Evolutionary conservation across 2,888 invertebrate genomes (phyloP), one percentile per base, ranked within the genome.

Genomic region (Watsonalla cultraria): DNA sequence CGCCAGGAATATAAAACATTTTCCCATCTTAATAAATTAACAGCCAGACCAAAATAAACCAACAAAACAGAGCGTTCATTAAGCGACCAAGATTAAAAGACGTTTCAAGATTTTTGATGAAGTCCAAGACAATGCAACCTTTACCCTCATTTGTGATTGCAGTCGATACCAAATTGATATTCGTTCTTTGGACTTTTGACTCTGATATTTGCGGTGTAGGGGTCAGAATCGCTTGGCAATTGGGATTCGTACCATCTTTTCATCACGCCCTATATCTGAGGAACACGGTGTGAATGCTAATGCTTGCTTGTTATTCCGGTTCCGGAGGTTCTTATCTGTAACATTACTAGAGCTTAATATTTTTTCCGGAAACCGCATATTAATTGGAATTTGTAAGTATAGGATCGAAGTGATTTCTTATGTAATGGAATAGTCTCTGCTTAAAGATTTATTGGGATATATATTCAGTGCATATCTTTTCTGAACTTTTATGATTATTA

Each of bases 271-370:
- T 59, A 71, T 71, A 71, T 71, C 70, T 66, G 54, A 54, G 58
- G 57, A 55, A 56, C 57, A 55, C 65, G 66, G 50, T 37, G 57
- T 60, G 74, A 74, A 74, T 74, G 66, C 62, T 70, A 74, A 74
- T 64, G 62, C 64, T 58, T 55, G 48, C 24, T 76, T 76, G 65
- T 64, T 75, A 76, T 76, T 74, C 75, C 60, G 62, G 56, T 56
- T 67, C 64, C 66, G 56, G 51, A 60, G 55, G 60, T 69, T 72
- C 74, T 75, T 75, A 75, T 74, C 74, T 74, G 70, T 66, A 62
- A 68, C 71, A 68, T 72, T 70, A 69, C 71, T 48, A 64, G 63
- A 69, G 68, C 66, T 74, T 69, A 72, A 72, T 74, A 74, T 75
- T 75, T 75, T 60, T 65, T 64, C 62, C 65, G 60, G 59, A 65